Conservation (phyloP, 2,888 invertebrate species). For the Pseudeuparius sepicola region DNA sequence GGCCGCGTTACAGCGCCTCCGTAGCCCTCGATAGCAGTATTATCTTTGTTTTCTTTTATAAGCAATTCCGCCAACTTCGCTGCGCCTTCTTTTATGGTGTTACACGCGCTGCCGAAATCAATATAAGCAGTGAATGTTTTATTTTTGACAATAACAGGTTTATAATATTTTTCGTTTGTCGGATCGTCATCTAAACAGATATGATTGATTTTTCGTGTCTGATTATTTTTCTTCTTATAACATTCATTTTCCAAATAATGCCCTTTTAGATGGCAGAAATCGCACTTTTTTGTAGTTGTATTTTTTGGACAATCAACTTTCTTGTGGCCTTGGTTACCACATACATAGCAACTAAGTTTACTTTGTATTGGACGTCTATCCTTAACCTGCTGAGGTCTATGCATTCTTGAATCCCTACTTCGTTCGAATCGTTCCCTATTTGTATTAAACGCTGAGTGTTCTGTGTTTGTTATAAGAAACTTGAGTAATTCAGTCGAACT, state of each 20-base stretch:
- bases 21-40: background rate
- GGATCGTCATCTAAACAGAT: no score
- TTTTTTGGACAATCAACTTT: constrained; percentile 3
- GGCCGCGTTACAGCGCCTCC: background rate
- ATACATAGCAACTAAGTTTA: constrained; percentile 8
- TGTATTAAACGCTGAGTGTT: no score
- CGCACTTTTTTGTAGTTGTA: constrained; percentile 1
- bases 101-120: constrained; percentile 17
- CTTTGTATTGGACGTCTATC: no score
- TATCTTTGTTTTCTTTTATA: no score
- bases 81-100: constrained; percentile 11
- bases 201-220: no score
- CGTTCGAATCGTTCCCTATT: no score
- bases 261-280: no score
- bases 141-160: constrained; percentile 12
- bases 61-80: no score
- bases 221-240: constrained; percentile 1
- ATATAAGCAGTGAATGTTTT: constrained; percentile 11
- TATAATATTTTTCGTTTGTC: constrained; percentile 11
- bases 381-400: no score
- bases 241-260: constrained; percentile 3
- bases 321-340: constrained; percentile 5
- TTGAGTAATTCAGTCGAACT: constrained; percentile 1
- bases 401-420: no score
- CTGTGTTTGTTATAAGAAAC: constrained; percentile 1